Evolutionary conservation across 2,797 vertebrate species (phyloP).

Genomic region (Anabacerthia variegaticeps): DNA sequence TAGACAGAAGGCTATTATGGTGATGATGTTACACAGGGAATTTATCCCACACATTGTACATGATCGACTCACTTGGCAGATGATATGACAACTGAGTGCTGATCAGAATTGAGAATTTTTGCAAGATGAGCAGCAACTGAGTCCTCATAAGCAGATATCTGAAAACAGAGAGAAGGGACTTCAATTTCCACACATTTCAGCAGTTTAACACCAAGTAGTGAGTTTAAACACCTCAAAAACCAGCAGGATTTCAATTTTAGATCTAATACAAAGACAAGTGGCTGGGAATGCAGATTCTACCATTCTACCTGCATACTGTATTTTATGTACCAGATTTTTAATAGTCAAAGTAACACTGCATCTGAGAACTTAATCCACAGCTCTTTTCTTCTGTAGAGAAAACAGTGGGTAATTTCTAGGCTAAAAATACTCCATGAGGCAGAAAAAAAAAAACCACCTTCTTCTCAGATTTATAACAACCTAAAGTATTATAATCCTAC

Average conservation of each 20-base stretch:
- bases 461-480: not conserved
- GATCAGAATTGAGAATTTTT: slow-evolving; percentile 97
- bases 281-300: not conserved
- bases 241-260: not conserved
- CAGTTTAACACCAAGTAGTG: not conserved
- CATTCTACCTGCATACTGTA: not conserved
- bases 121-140: slow-evolving; percentile 94
- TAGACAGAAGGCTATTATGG: not conserved
- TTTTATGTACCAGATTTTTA: not conserved
- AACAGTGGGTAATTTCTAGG: not conserved
- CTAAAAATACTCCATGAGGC: not conserved
- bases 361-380: not conserved
- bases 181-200: not conserved
- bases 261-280: not conserved
- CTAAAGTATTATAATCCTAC: not conserved
- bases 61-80: slow-evolving; percentile 90
- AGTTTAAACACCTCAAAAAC: not conserved
- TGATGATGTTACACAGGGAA: not conserved
- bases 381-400: not conserved
- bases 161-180: slow-evolving; percentile 72
- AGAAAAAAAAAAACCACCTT: not conserved
- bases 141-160: slow-evolving; percentile 94
- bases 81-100: slow-evolving; percentile 93
- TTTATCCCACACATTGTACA: not conserved
- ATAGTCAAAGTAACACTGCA: not conserved